Evolutionary conservation across 2,888 invertebrate genomes (phyloP).

Genomic region (Axea sp.): DNA sequence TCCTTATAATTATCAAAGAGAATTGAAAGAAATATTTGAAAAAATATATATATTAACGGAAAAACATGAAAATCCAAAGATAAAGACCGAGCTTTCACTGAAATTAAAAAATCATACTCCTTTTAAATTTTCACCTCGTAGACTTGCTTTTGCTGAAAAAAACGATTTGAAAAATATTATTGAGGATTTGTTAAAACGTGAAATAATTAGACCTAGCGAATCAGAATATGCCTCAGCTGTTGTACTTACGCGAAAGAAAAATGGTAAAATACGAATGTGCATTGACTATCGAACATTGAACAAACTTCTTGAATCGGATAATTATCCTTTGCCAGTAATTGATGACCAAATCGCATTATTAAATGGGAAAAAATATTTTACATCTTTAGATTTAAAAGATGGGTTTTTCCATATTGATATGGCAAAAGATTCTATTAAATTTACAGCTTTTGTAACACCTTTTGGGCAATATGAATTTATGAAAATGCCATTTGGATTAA

Average conservation of each 20-base stretch:
- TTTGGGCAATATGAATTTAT: constrained; percentile 28
- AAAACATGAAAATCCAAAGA: neutral
- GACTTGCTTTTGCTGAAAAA: constrained; percentile 20
- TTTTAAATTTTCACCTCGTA: constrained; percentile 36
- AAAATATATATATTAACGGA: neutral
- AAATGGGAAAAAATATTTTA: constrained; percentile 1
- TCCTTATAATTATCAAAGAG: too few species aligned
- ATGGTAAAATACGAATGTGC: constrained; percentile 5
- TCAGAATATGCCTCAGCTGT: constrained; percentile 26
- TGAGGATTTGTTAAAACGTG: neutral
- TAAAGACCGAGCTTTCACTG: neutral
- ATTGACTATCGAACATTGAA: constrained; percentile 30
- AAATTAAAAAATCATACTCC: constrained; percentile 42
- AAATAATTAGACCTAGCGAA: constrained; percentile 23
- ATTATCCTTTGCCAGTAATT: constrained; percentile 24
- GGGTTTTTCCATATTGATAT: constrained; percentile 24
- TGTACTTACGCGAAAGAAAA: constrained; percentile 13
- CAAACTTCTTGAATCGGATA: constrained; percentile 11
- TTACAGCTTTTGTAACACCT: constrained; percentile 15
- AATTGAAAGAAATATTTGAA: constrained; percentile 20
- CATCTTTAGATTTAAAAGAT: constrained; percentile 19
- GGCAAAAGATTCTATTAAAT: constrained; percentile 17
- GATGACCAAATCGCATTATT: constrained; percentile 29
- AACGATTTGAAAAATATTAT: constrained; percentile 1
- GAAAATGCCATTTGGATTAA: constrained; percentile 24